phyloP scores from a whole-genome alignment of 2,888 invertebrate species.

The Ditylenchus weischeri region DNA sequence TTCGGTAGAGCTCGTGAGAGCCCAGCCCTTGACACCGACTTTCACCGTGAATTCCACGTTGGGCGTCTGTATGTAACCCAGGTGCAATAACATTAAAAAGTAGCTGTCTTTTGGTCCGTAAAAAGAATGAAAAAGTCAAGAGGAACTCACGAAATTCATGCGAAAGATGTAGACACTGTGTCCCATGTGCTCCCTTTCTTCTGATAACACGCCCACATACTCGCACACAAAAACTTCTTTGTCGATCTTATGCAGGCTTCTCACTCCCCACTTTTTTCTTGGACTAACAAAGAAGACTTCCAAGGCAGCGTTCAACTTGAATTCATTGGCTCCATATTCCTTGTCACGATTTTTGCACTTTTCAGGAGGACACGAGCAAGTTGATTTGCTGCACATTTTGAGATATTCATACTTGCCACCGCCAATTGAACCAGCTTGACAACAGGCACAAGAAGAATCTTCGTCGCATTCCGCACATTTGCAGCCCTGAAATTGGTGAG shows the following conservation, averaged over 20 bases:
- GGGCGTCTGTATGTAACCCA: too few species aligned
- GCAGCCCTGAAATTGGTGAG: conserved; percentile 1
- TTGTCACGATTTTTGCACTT: background rate
- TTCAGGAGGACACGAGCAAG: conserved; percentile 1
- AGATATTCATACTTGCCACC: background rate
- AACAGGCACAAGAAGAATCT: background rate
- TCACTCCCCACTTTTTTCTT: background rate
- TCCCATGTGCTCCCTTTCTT: background rate
- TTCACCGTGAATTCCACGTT: too few species aligned
- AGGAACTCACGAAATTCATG: conserved; percentile 1
- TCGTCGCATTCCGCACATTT: conserved; percentile 2
- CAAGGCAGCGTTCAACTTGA: background rate
- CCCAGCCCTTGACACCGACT: too few species aligned
- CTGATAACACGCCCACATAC: background rate
- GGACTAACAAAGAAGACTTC: conserved; percentile 7
- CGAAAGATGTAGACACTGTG: conserved; percentile 2
- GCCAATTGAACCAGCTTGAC: background rate
- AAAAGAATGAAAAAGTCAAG: background rate
- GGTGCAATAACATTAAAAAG: too few species aligned
- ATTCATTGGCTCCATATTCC: background rate
- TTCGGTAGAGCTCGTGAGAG: too few species aligned
- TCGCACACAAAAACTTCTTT: background rate
- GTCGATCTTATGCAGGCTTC: background rate
- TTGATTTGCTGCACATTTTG: background rate
- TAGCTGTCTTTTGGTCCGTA: too few species aligned